Evolutionary conservation across 2,888 invertebrate genomes (phyloP).

Genomic region (Neria commutata): DNA sequence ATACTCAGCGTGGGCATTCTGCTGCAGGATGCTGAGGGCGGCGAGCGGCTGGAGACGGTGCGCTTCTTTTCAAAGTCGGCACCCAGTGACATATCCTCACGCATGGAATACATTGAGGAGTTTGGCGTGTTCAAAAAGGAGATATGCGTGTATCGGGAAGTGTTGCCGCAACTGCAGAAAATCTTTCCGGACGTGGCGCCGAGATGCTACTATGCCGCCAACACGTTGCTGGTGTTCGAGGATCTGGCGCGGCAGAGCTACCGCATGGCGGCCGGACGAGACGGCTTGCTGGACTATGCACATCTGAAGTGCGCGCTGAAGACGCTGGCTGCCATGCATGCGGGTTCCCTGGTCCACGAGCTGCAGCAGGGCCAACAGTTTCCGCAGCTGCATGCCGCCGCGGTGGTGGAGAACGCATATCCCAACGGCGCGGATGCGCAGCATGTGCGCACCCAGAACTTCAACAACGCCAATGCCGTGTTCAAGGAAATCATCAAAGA

Average conservation of each 20-base stretch:
- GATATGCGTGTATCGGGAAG: conserved; percentile 60
- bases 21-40: conserved; percentile 22
- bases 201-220: conserved; percentile 59
- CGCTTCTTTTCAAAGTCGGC: conserved; percentile 68
- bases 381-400: conserved; percentile 43
- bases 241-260: conserved; percentile 57
- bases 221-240: conserved; percentile 61
- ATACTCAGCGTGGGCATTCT: conserved; percentile 46
- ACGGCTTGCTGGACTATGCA: conserved; percentile 54
- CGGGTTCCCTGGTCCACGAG: conserved; percentile 62
- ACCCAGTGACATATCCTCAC: conserved; percentile 63
- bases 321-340: conserved; percentile 61
- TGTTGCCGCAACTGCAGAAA: conserved; percentile 59
- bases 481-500: conserved; percentile 48
- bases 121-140: conserved; percentile 65
- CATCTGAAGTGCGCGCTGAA: conserved; percentile 60
- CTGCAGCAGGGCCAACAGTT: conserved; percentile 38
- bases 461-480: conserved; percentile 49
- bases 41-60: conserved; percentile 37
- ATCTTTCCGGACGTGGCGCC: conserved; percentile 50
- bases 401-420: conserved; percentile 60
- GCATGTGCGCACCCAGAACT: conserved; percentile 47
- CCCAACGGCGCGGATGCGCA: conserved; percentile 40
- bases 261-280: conserved; percentile 47
- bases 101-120: conserved; percentile 63